Conservation (phyloP, 2,888 invertebrate genomes). For the Copidosoma aretas region DNA sequence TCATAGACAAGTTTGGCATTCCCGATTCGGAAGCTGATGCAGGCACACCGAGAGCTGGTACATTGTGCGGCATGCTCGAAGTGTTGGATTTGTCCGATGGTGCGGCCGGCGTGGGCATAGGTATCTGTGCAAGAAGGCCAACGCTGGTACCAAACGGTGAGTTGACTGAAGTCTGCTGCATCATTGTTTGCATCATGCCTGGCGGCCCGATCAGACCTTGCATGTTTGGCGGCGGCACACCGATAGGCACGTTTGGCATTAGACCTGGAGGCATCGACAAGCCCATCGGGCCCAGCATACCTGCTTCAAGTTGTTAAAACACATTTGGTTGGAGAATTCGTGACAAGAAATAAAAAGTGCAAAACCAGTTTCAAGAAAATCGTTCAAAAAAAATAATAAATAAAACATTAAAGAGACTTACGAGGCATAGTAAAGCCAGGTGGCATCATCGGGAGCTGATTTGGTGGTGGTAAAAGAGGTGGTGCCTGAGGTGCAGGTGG, state of each 20-base stretch:
- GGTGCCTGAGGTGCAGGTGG: conserved; percentile 62
- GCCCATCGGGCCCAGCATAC: conserved; percentile 65
- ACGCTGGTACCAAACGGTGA: conserved; percentile 60
- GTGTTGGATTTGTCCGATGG: conserved; percentile 61
- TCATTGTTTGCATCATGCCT: conserved; percentile 60
- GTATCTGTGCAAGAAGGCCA: conserved; percentile 59
- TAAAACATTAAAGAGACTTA: conserved; percentile 48
- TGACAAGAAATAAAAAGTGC: neutral
- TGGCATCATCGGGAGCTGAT: conserved; percentile 59
- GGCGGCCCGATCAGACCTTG: conserved; percentile 61
- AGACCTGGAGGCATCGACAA: conserved; percentile 65
- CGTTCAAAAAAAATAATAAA: conserved; percentile 6
- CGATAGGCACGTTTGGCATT: conserved; percentile 66
- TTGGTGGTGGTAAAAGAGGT: conserved; percentile 61
- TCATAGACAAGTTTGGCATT: conserved; percentile 55
- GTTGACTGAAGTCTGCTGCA: conserved; percentile 55
- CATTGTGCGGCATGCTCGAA: conserved; percentile 62
- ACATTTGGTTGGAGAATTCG: neutral
- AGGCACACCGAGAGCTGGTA: conserved; percentile 62
- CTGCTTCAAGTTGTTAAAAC: conserved; percentile 42
- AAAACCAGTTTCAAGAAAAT: neutral
- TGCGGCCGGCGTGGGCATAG: conserved; percentile 60
- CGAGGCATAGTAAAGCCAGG: conserved; percentile 63
- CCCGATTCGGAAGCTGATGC: conserved; percentile 59
- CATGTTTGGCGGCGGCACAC: conserved; percentile 68